Base-by-base conservation (phyloP, 2,113 vertebrate species). In the Galemys pyrenaicus region DNA sequence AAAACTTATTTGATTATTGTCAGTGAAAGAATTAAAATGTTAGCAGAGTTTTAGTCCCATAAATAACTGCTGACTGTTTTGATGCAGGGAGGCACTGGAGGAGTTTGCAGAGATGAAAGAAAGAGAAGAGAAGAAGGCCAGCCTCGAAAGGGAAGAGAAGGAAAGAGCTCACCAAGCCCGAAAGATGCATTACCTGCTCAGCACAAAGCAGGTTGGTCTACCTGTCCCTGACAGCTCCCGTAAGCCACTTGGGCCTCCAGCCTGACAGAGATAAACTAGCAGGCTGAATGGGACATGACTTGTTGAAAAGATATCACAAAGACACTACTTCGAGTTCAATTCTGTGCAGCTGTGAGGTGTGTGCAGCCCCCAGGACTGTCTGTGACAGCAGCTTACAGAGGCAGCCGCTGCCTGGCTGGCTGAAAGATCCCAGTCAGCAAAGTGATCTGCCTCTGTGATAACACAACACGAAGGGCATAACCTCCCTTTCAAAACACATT, bases 111-210 rank as follows among this genome's bases (percentile, higher is more conserved):
- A 99, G 77, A 98, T 98, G 90, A 99, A 97, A 95, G 98, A 96
- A 94, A 98, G 92, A 67, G 98, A 99, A 95, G 97, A 98, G 96
- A 97, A 97, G 93, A 98, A 97, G 93, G 95, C 98, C 85, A 85
- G 97, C 30, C 95, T 98, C 41, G 98, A 99, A 94, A 98, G 95
- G 92, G 97, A 99, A 96, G 98, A 99, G 96, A 98, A 95, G 95
- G 87, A 97, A 88, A 99, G 98, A 97, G 84, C 98, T 89, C 93
- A 98, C 95, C 97, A 98, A 97, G 99, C 99, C 75, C 98, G 98
- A 91, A 99, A 98, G 97, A 98, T 98, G 97, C 99, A 99, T 98
- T 98, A 99, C 98, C 99, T 99, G 91, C 98, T 99, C 97, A 99
- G 99, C 98, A 99, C 99, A 10, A 96, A 98, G 90, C 99, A 99